Conservation (phyloP, 2,888 invertebrate species). For the Aethes cnicana region DNA sequence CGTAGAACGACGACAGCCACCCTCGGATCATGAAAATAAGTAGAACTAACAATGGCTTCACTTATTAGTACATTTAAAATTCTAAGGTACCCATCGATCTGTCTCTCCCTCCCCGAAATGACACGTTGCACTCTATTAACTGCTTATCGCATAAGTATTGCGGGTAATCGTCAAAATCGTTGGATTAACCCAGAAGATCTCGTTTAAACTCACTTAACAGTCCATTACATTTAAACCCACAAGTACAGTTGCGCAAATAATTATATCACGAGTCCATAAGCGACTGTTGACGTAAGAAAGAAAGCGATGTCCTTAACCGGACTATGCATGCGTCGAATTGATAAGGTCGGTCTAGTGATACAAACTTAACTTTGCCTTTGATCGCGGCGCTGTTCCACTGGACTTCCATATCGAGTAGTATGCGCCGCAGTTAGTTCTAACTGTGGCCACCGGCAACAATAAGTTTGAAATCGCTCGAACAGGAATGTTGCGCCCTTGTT, state of each 20-base stretch:
- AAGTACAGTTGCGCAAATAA: conserved; percentile 49
- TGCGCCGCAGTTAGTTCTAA: neutral
- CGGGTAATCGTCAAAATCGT: neutral
- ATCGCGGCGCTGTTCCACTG: neutral
- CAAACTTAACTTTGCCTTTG: neutral
- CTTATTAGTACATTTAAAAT: too few species aligned
- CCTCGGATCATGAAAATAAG: too few species aligned
- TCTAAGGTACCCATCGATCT: too few species aligned
- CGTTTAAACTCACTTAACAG: conserved; percentile 6
- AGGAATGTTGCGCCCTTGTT: conserved; percentile 3
- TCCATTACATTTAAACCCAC: conserved; percentile 28
- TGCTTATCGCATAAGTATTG: too few species aligned
- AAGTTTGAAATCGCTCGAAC: neutral
- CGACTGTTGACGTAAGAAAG: conserved; percentile 65
- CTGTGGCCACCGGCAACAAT: neutral
- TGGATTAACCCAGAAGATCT: conserved; percentile 7
- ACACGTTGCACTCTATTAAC: too few species aligned
- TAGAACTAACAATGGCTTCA: too few species aligned
- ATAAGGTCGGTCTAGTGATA: conserved; percentile 46
- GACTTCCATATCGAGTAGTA: neutral
- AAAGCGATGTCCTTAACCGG: conserved; percentile 73
- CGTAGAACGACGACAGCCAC: too few species aligned
- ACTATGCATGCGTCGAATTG: conserved; percentile 55
- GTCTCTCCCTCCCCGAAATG: too few species aligned
- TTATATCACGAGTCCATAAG: conserved; percentile 62